Evolutionary conservation across 2,888 invertebrate species (phyloP).

Genomic region (Thera britannica): DNA sequence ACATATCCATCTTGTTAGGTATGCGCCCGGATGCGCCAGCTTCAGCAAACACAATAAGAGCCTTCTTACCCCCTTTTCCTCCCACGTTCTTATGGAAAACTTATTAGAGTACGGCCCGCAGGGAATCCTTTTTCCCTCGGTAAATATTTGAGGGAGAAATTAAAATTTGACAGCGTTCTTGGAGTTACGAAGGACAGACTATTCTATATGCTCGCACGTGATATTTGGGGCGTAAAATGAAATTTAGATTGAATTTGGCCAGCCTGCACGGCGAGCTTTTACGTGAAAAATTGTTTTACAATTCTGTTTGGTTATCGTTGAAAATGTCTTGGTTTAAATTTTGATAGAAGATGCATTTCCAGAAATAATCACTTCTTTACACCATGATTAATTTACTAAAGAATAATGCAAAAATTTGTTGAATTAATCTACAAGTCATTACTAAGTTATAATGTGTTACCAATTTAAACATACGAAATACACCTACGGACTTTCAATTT

Average conservation of each 20-base stretch:
- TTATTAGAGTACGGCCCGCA: constrained; percentile 83
- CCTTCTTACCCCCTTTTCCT: constrained; percentile 63
- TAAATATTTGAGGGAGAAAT: constrained; percentile 85
- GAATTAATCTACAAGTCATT: not conserved
- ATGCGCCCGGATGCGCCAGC: constrained; percentile 84
- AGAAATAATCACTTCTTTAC: not conserved
- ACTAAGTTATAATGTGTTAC: not conserved
- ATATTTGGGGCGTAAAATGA: constrained; percentile 83
- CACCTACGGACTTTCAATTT: constrained; percentile 39
- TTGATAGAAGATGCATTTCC: not conserved
- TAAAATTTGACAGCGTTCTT: constrained; percentile 83
- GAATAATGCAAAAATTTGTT: not conserved
- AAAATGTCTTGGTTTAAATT: not conserved
- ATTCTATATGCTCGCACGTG: constrained; percentile 80
- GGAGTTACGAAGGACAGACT: constrained; percentile 72
- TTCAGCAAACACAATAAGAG: constrained; percentile 85
- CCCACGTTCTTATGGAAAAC: constrained; percentile 82
- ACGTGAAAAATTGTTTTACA: constrained; percentile 47
- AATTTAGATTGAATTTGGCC: constrained; percentile 83
- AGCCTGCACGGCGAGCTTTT: constrained; percentile 54
- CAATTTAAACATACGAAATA: constrained; percentile 15
- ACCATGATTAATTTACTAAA: not conserved
- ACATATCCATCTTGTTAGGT: constrained; percentile 85
- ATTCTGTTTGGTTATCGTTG: constrained; percentile 42
- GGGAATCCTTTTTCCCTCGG: constrained; percentile 85